Base-by-base conservation (phyloP, 1,140 invertebrate species). In the Ctenoplectra terminalis region DNA sequence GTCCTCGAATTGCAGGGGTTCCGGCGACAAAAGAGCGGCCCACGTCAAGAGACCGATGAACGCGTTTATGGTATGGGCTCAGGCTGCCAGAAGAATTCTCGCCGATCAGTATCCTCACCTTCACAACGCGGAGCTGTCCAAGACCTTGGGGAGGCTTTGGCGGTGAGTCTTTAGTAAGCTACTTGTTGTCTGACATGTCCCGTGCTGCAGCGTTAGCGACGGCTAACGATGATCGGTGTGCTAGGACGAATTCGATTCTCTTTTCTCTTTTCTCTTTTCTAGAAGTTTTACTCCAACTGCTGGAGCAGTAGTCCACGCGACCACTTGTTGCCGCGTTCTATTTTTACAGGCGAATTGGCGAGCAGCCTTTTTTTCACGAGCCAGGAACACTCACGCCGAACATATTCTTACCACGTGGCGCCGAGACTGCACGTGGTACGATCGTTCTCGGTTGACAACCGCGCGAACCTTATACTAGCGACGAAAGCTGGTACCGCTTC, bases 11-110 rank as follows among this genome's bases (percentile, higher is more conserved):
- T 92, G 72, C 94, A 96, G 96, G 84, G 96, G 95, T 90, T 94
- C 95, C 63, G 97, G 98, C 91, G 97, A 99, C 75, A 99, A 99
- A 94, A 95, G 98, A 71, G 97, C 97, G 0, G 98, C 98, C 96
- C 98, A 98, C 92, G 97, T 99, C 40, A 99, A 99, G 93, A 95
- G 98, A 64, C 98, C 98, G 0, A 99, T 99, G 98, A 99, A 99
- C 90, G 98, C 98, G 0, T 98, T 98, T 90, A 99, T 99, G 98
- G 98, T 99, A n/a, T 99, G 98, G 97, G 98, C 98, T 1, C 98
- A 99, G 90, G 98, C 98, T 13, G 98, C 98, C n/a, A 95, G 98
- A 70, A 94, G 97, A 73, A 96, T 96, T 90, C 95, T 99, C 60
- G 98, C 98, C 6, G 97, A 98, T 90, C 97, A 98, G 90, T 96